phyloP scores from a whole-genome alignment of 2,888 invertebrate genomes.

The Loripinus fragilis region DNA sequence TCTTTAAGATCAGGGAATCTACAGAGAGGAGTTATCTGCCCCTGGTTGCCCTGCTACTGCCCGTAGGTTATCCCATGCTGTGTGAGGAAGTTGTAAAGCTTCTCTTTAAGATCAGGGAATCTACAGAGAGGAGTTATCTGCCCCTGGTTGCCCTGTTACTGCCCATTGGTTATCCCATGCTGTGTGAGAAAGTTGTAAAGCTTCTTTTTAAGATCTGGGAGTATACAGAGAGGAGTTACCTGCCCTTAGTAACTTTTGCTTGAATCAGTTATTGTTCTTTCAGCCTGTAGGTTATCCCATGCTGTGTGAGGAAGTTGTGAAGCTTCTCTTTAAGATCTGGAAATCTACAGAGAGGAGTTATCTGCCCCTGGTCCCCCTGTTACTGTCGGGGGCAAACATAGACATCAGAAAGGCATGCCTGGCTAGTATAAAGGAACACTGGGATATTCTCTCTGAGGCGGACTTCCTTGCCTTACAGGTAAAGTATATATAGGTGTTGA shows the following conservation, averaged over 20 bases:
- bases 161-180: no score
- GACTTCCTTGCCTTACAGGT: not conserved
- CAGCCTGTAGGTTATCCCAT: conserved; percentile 47
- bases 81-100: no score
- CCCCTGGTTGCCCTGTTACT: no score
- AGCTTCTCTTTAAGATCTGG: conserved; percentile 35
- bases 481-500: no score
- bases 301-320: conserved; percentile 33
- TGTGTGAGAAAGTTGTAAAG: no score
- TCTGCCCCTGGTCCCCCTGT: conserved; percentile 15
- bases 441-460: not conserved
- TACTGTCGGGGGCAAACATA: conserved; percentile 25
- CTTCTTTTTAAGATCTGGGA: no score
- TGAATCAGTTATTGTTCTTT: not conserved
- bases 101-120: no score
- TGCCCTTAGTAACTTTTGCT: no score
- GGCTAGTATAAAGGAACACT: conserved; percentile 14
- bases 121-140: no score
- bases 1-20: conserved; percentile 25
- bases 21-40: not conserved
- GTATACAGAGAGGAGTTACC: no score
- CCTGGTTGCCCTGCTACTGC: conserved; percentile 30
- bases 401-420: conserved; percentile 49
- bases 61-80: conserved; percentile 44
- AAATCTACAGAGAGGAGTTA: conserved; percentile 2